Evolutionary conservation across 2,888 invertebrate species (phyloP).

Genomic region (Zootermopsis nevadensis): DNA sequence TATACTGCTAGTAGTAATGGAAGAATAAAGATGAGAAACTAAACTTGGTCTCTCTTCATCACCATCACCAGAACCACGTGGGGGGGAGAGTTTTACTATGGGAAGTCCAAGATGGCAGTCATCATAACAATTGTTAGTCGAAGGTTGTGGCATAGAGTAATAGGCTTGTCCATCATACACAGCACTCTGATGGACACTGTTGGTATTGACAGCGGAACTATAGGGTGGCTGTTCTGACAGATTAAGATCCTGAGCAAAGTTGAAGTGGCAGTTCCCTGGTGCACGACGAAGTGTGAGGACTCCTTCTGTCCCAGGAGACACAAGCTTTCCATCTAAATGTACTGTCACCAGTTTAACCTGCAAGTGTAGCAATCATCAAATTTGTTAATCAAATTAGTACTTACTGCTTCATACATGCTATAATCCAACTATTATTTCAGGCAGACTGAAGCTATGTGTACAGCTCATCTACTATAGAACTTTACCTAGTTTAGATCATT

Average conservation of each 20-base stretch:
- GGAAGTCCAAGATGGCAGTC: neutral
- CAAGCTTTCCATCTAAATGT: conserved; percentile 61
- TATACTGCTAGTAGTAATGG: neutral
- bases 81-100: neutral
- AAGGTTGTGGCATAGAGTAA: conserved; percentile 25
- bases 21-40: neutral
- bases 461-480: no score
- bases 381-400: neutral
- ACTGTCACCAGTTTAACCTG: conserved; percentile 60
- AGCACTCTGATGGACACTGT: neutral
- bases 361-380: neutral
- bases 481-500: no score
- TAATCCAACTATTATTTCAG: no score
- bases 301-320: conserved; percentile 63
- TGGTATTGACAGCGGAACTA: neutral
- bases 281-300: conserved; percentile 74
- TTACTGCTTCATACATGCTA: no score
- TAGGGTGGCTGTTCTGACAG: conserved; percentile 46
- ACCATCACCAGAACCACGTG: neutral
- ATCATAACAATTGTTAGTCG: neutral
- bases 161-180: neutral
- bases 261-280: conserved; percentile 80
- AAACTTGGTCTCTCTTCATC: neutral
- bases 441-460: no score
- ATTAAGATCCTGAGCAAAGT: conserved; percentile 76